These are phyloP conservation scores for Brachionus asplanchnoidis DNA, from an alignment of 1,140 invertebrate genomes.

Conservation along the genomic window DNA sequence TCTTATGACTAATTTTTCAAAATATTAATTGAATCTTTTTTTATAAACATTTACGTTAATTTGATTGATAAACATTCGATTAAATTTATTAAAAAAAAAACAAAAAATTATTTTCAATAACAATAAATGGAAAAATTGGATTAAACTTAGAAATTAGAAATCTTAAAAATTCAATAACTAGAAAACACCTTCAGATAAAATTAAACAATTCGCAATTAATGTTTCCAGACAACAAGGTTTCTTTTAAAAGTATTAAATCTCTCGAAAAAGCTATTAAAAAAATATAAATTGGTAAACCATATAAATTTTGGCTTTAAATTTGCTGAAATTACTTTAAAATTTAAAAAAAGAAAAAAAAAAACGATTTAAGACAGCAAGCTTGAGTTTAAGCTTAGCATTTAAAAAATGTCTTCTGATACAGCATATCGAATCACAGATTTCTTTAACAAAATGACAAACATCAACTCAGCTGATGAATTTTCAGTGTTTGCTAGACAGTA, in stretches of 20 bases:
- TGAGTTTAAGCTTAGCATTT: not conserved
- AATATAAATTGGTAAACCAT: not conserved
- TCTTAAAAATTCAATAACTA: not conserved
- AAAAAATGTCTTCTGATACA: not conserved
- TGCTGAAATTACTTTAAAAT: not conserved
- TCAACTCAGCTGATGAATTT: slow-evolving; percentile 17
- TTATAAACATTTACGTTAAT: no score
- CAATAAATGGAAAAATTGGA: not conserved
- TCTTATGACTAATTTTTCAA: no score
- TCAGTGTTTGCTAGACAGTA: slow-evolving; percentile 4
- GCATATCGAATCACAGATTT: slow-evolving; percentile 29
- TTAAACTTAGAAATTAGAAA: not conserved
- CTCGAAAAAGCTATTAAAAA: not conserved
- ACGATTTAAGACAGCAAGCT: not conserved
- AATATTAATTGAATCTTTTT: no score
- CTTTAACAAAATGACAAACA: slow-evolving; percentile 20
- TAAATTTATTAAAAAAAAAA: not conserved
- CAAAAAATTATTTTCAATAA: not conserved
- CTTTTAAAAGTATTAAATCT: not conserved
- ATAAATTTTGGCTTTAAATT: not conserved
- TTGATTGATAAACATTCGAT: no score
- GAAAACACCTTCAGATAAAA: not conserved
- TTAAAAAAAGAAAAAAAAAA: not conserved
- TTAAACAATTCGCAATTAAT: not conserved
- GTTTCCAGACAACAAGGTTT: not conserved